Evolutionary conservation across 1,140 invertebrate genomes (phyloP), one percentile per base, ranked within the genome.

Genomic region (Drosophila sp.): DNA sequence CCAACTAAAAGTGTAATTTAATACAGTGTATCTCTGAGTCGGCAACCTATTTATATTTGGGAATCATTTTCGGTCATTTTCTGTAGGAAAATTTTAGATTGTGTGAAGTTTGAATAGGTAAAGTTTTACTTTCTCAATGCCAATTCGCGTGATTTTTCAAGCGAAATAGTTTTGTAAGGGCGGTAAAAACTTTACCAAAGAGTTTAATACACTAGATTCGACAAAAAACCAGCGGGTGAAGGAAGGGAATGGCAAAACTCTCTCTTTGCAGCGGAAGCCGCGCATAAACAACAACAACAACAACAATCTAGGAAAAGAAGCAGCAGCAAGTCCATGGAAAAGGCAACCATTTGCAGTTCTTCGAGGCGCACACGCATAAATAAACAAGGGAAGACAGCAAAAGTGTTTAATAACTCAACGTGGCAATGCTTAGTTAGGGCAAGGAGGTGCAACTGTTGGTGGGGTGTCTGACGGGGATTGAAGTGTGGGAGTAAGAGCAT

Each of bases 351-450:
- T 75, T 61, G 72, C 72, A 64, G 69, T 44, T 64, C 60, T 72
- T 68, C 72, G 60, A 17, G 75, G 72, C 65, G 33, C 33, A 63
- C 75, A 72, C 68, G 62, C 79, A 81, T 81, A 77, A 81, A 81
- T 81, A 81, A 81, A 70, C 79, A 81, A 66, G 60, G 60, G 73
- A 81, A 57, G 79, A 70, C 79, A 81, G 79, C 72, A 72, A 80
- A 78, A 80, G 73, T 81, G 79, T 81, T 81, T 81, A 81, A 81
- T 81, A 81, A 81, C 79, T 81, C 79, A 81, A 61, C 44, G 8
- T 61, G 66, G 44, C 33, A 47, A 68, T 68, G 41, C 44, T 40
- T 50, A 44, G 61, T 40, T 44, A 38, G 57, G 50, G 47, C n/a
- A 54, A 56, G 25, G n/a, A 3, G 44, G 7, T 25, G 44, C 32